These are phyloP conservation scores for Metacarcinus magister DNA, from an alignment of 2,888 invertebrate genomes.

Conservation along the genomic window DNA sequence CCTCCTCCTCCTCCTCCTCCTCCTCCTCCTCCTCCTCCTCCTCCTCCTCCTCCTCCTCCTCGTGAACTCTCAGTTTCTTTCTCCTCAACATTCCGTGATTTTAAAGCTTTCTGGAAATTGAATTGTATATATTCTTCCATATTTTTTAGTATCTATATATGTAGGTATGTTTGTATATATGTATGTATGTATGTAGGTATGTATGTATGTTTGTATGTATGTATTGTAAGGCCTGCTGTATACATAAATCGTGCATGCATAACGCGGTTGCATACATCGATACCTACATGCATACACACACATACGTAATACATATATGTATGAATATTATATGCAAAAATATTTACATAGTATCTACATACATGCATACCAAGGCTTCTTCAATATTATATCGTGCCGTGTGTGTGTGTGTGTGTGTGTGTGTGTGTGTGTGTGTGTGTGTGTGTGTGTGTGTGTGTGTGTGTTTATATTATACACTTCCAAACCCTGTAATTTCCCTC, in stretches of 20 bases:
- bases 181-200: too few species aligned
- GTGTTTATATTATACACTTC: background rate
- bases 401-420: background rate
- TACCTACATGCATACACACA: too few species aligned
- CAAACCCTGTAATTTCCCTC: background rate
- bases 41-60: background rate
- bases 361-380: too few species aligned
- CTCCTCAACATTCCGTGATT: background rate
- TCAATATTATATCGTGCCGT: too few species aligned
- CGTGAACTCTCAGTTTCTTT: background rate
- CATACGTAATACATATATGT: too few species aligned
- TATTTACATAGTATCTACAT: too few species aligned
- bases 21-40: background rate
- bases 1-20: background rate
- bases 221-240: background rate
- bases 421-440: constrained; percentile 33
- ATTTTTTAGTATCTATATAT: too few species aligned
- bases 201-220: too few species aligned
- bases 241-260: background rate
- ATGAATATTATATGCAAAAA: too few species aligned
- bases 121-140: background rate
- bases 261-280: too few species aligned
- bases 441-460: constrained; percentile 48
- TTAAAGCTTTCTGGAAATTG: background rate
- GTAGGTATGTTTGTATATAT: too few species aligned